These are phyloP conservation scores for Chymomyza amoena DNA, from an alignment of 2,888 invertebrate genomes.

Conservation along the genomic window DNA sequence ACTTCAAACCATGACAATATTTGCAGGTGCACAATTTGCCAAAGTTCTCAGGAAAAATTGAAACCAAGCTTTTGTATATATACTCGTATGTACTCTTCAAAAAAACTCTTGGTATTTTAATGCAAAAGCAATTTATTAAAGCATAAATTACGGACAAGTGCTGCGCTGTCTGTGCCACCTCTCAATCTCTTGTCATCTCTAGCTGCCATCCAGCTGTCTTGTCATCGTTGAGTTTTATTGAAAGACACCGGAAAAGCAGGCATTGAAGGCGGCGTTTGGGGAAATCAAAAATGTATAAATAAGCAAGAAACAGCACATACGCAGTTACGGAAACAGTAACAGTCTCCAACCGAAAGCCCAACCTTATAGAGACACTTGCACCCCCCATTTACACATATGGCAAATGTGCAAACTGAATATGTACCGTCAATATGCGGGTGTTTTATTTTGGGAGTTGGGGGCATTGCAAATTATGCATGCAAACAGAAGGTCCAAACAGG, in stretches of 20 bases:
- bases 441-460: conserved; percentile 7
- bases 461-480: conserved; percentile 40
- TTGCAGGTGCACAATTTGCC: no score
- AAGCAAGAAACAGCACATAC: conserved; percentile 33
- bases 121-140: conserved; percentile 57
- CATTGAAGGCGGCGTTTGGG: conserved; percentile 46
- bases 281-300: conserved; percentile 55
- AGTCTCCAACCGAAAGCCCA: background rate
- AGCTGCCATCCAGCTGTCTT: background rate
- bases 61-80: background rate
- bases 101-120: conserved; percentile 28
- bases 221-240: background rate
- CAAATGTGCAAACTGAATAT: conserved; percentile 5
- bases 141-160: conserved; percentile 46
- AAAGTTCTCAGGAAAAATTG: background rate
- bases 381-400: conserved; percentile 8
- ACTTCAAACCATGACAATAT: no score
- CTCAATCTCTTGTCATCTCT: background rate
- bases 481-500: conserved; percentile 29
- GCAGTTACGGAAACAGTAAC: background rate
- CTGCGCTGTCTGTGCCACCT: background rate
- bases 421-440: background rate
- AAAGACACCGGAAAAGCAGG: conserved; percentile 19
- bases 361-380: background rate
- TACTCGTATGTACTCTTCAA: background rate